Base-by-base conservation (phyloP, 2,797 vertebrate genomes). In the Paguma larvata region DNA sequence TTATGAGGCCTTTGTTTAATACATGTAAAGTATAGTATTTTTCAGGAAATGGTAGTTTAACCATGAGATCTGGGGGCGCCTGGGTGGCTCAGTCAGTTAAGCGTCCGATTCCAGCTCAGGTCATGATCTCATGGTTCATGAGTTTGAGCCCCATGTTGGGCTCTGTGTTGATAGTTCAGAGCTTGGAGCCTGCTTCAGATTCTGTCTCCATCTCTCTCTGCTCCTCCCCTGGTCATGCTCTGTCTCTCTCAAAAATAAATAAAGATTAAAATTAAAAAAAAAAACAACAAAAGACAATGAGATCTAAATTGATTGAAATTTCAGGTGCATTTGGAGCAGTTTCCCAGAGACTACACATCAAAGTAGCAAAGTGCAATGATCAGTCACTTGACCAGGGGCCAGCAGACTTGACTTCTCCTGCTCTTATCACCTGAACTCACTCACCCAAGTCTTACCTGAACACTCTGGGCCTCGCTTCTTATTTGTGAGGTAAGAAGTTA, bases 281-380 rank as follows among this genome's bases (percentile, higher is more conserved):
- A 3, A 59, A 23, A 59, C 19, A 53, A 7, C 53, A 53, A 6
- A 59, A 73, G 77, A 27, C 41, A 73, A 34, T 51, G 27, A 83
- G 13, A 30, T 78, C 75, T 75, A 87, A 51, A 93, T 83, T 85
- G 56, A 89, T 30, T 72, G 38, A 88, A 83, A 82, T 67, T 83
- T 84, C 80, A 41, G n/a, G 13, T 34, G 12, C 30, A 30, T 46
- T 68, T 87, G 77, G 46, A 73, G 59, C 63, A 70, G 63, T 88
- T 94, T 90, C n/a, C 53, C 67, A 90, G 51, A 82, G 9, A 44
- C n/a, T 14, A 83, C 56, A 63, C 41, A 82, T 75, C 80, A 59
- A 46, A 13, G 38, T 7, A 86, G 56, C 41, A 18, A 46, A 27
- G 19, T 73, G 1, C 38, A 46, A 48, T 13, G 4, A 77, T 27